Base-by-base conservation (phyloP, 1,140 invertebrate species). In the Drosophila micromelanica region DNA sequence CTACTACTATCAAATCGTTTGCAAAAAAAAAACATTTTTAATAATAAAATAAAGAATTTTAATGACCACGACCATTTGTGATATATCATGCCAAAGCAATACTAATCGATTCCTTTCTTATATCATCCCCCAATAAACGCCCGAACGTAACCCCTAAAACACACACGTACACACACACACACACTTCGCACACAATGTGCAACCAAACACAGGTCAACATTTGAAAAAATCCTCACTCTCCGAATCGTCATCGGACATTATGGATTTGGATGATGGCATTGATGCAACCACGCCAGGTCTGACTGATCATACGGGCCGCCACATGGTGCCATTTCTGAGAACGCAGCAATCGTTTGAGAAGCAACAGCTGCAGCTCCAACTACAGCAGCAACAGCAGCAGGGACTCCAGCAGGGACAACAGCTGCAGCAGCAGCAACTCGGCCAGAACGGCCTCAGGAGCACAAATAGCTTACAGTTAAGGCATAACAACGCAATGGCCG, bases 161-260 rank as follows among this genome's bases (percentile, higher is more conserved):
- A 68, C 51, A 40, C 40, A 23, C 48, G 57, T 27, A 62, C 32
- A 32, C 12, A 48, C 12, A 48, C 23, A n/a, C 49, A 79, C 52
- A 57, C 55, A 32, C 30, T 27, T 1, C 54, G 32, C 35, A 61
- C 15, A 57, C 37, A 43, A n/a, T 27, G 27, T 2, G 57, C 57
- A 57, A 42, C 27, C 27, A 43, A 63, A 64, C 67, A 63, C 54
- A 96, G 96, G 96, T 93, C 95, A 97, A 94, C 96, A 97, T 93
- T 95, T 97, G 93, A 97, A 97, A 94, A 96, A 97, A 92, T 96
- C 96, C 90, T 97, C 97, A 82, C 94, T 97, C 91, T 97, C 97
- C 80, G 97, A 98, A 92, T 98, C 97, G 56, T 97, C 97, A 70
- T 98, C 97, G 75, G 97, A 98, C 92, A 96, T 98, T 91, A 97